Percentiles rank a stretch among this genome's conserved stretches.
These are phyloP conservation scores for Cygnus buccinator DNA, from an alignment of 2,113 vertebrate species.

Conservation along the genomic window DNA sequence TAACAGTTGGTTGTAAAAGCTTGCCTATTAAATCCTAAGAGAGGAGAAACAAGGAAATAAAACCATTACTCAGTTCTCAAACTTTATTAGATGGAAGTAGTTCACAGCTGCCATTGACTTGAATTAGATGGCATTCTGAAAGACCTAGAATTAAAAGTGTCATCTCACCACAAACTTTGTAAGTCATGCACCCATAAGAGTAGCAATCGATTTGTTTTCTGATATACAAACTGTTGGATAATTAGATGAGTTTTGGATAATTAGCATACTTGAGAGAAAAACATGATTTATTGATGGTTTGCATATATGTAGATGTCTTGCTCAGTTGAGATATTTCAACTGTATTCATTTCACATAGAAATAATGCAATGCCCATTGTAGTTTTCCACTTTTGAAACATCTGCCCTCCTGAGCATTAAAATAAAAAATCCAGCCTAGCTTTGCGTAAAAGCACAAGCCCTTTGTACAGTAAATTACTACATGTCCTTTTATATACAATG, in stretches of 20 bases:
- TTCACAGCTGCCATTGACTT: background rate
- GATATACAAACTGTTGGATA: background rate
- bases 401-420: background rate
- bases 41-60: background rate
- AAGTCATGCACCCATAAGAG: background rate
- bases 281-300: background rate
- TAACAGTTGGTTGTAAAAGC: background rate
- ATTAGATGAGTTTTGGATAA: background rate
- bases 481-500: background rate
- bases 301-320: background rate
- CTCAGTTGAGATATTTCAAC: background rate
- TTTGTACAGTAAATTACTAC: constrained; percentile 4
- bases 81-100: background rate
- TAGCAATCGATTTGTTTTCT: background rate
- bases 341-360: background rate
- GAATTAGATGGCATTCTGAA: background rate
- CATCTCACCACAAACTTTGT: background rate
- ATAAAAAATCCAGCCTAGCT: background rate
- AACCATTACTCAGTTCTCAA: background rate
- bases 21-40: background rate
- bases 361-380: background rate
- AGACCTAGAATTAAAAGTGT: background rate
- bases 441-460: background rate
- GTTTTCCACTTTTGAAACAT: background rate
- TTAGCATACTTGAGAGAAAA: background rate